Evolutionary conservation across 2,113 vertebrate species (phyloP).

Genomic region (Oncorhynchus masou): DNA sequence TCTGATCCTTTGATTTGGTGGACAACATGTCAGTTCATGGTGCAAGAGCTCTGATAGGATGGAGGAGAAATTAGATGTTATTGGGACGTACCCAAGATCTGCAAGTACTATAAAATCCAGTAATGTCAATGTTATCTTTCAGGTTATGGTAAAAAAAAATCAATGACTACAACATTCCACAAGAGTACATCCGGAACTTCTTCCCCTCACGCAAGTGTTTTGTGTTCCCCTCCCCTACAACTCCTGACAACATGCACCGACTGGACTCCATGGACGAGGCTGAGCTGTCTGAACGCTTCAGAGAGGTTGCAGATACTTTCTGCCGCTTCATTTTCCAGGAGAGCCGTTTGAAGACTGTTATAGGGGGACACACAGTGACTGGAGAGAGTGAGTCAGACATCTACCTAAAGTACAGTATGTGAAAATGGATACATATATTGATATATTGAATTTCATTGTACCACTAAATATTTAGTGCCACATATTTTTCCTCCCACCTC

Average conservation of each 20-base stretch:
- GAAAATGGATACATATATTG: too few species aligned
- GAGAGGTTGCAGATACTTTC: constrained; percentile 37
- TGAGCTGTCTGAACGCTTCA: constrained; percentile 40
- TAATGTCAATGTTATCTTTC: not conserved
- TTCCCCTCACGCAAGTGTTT: constrained; percentile 60
- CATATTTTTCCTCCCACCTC: too few species aligned
- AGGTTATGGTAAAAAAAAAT: constrained; percentile 3
- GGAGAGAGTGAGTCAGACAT: constrained; percentile 51
- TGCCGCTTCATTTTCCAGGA: constrained; percentile 40
- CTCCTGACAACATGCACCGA: constrained; percentile 35
- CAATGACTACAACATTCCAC: constrained; percentile 45
- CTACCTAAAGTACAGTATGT: too few species aligned
- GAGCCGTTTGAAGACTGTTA: constrained; percentile 50
- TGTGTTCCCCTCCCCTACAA: constrained; percentile 50
- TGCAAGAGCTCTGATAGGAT: too few species aligned
- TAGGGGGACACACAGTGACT: constrained; percentile 47
- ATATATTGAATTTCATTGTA: too few species aligned
- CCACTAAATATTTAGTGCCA: too few species aligned
- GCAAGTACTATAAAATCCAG: too few species aligned
- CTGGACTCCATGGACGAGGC: constrained; percentile 48
- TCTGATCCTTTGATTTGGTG: too few species aligned
- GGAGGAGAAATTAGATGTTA: too few species aligned
- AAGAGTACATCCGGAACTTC: constrained; percentile 55
- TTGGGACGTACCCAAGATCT: too few species aligned
- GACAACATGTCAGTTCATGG: too few species aligned